A percentile compares a stretch with the other conserved stretches of the same genome.
These are phyloP conservation scores for Zosterops pallidus DNA, from an alignment of 2,113 vertebrate species.

Conservation along the genomic window DNA sequence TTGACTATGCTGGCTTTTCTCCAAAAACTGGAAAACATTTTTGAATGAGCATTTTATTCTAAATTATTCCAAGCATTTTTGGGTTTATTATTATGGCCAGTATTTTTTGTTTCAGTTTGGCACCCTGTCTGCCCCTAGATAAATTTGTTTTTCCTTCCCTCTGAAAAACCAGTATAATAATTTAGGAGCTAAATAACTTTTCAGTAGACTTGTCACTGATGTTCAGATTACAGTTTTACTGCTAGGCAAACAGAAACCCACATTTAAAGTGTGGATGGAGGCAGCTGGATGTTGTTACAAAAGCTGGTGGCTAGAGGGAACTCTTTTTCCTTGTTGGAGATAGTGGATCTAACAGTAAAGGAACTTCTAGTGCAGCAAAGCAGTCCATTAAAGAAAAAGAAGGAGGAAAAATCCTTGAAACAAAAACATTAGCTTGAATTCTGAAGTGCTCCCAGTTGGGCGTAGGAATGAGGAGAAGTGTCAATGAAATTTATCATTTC, in stretches of 20 bases:
- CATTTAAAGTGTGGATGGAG: not conserved
- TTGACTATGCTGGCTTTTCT: not conserved
- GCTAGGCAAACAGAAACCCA: slow-evolving; percentile 53
- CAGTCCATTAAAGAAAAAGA: slow-evolving; percentile 7
- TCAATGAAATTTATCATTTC: slow-evolving; percentile 25
- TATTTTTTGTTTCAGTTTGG: slow-evolving; percentile 20
- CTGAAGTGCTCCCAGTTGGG: not conserved
- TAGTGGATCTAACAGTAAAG: not conserved
- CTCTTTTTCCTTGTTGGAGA: slow-evolving; percentile 62
- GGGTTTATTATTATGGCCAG: not conserved
- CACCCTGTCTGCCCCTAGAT: not conserved
- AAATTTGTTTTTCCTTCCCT: slow-evolving; percentile 46
- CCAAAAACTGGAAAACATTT: slow-evolving; percentile 4
- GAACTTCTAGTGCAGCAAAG: not conserved
- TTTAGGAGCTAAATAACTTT: slow-evolving; percentile 49
- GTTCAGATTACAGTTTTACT: slow-evolving; percentile 67
- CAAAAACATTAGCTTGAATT: not conserved
- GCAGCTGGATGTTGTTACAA: slow-evolving; percentile 1
- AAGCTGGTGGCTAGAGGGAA: slow-evolving; percentile 68
- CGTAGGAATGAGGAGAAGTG: not conserved
- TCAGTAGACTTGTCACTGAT: slow-evolving; percentile 57
- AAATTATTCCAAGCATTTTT: slow-evolving; percentile 29
- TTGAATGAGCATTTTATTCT: not conserved
- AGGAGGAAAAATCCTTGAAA: slow-evolving; percentile 28
- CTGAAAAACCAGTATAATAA: slow-evolving; percentile 36